Evolutionary conservation across 2,888 invertebrate species (phyloP).

Genomic region (Psococerastis gibbosa): DNA sequence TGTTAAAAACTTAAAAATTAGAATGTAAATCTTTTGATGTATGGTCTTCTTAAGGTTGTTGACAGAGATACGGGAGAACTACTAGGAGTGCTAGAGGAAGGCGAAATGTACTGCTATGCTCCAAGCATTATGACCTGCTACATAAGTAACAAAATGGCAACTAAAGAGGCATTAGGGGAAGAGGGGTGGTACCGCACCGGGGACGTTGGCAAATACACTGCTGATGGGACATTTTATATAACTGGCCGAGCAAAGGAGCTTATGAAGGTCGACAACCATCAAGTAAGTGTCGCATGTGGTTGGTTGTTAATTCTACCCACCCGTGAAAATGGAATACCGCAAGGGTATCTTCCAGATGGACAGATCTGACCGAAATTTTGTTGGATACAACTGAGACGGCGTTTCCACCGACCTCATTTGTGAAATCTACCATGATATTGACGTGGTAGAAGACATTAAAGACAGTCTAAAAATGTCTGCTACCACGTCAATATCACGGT

Average conservation of each 20-base stretch:
- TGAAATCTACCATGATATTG: too few species aligned
- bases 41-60: background rate
- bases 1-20: too few species aligned
- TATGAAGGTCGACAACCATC: background rate
- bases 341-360: too few species aligned
- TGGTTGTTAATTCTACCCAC: too few species aligned
- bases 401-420: too few species aligned
- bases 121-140: background rate
- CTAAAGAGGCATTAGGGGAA: background rate
- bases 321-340: too few species aligned
- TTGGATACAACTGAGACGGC: too few species aligned
- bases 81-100: background rate
- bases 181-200: background rate
- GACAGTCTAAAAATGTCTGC: too few species aligned
- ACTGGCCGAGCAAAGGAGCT: background rate
- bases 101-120: background rate
- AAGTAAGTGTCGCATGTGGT: constrained; percentile 2
- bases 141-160: constrained; percentile 3
- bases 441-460: too few species aligned
- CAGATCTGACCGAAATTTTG: too few species aligned
- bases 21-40: too few species aligned
- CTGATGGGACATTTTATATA: background rate
- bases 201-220: background rate
- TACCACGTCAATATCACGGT: too few species aligned
- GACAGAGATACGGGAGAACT: background rate